phyloP scores from a whole-genome alignment of 2,113 vertebrate genomes.

The Phasianus colchicus region DNA sequence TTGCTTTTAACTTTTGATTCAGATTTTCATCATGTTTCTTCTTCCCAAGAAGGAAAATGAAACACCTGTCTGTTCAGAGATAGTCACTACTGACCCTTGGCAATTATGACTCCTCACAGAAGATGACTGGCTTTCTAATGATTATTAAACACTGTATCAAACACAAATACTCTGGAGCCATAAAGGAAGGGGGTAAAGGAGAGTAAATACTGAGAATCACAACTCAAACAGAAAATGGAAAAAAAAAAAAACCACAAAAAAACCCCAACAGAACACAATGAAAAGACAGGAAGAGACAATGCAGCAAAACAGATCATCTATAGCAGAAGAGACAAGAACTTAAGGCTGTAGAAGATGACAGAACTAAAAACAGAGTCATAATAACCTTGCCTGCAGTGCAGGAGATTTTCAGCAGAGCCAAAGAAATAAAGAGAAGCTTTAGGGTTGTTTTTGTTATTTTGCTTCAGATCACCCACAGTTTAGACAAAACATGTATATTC shows the following conservation, averaged over 20 bases:
- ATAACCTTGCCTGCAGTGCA: not conserved
- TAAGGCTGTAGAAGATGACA: not conserved
- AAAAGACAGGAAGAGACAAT: not conserved
- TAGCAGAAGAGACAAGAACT: not conserved
- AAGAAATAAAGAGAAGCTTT: not conserved
- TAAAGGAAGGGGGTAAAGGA: accelerated
- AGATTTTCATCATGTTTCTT: not conserved
- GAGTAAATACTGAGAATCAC: not conserved
- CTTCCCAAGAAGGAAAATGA: not conserved
- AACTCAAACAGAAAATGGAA: not conserved
- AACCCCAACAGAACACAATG: not conserved
- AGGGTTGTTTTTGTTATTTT: not conserved
- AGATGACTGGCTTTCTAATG: not conserved
- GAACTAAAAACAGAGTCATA: not conserved
- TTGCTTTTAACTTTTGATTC: not conserved
- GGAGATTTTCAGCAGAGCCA: not conserved
- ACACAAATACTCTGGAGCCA: not conserved
- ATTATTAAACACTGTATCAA: not conserved
- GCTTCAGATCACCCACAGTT: not conserved
- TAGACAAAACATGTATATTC: not conserved
- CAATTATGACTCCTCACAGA: not conserved
- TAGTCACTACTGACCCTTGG: not conserved
- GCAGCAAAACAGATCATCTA: not conserved
- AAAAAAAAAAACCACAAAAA: not conserved
- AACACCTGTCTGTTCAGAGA: not conserved